Base-by-base conservation (phyloP, 2,113 vertebrate genomes). In the Dicaeum eximium region DNA sequence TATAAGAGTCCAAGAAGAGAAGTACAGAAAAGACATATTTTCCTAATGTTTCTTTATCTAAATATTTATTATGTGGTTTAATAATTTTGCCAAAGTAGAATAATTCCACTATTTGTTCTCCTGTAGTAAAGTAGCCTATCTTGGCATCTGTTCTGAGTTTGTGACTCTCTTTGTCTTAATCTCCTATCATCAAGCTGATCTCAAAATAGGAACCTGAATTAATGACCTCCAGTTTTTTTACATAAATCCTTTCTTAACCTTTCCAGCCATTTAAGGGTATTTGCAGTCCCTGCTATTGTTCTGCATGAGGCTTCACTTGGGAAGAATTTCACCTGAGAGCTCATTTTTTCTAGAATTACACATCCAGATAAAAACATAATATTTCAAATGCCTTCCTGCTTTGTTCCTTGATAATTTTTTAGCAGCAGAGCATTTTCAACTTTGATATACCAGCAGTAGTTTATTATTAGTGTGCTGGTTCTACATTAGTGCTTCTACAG, bases 161-260 rank as follows among this genome's bases (percentile, higher is more conserved):
- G 27, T 53, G 54, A 74, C 74, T 88, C 60, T 79, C 73, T 80
- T 72, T 48, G 20, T 91, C 74, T 54, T 96, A 67, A 85, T 94
- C 65, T 74, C 65, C 40, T 83, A 47, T 84, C 64, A 62, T 45
- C 61, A 71, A 86, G 69, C 48, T 81, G 80, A 65, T 88, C 93
- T 94, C 88, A 91, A 94, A 93, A 95, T 65, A 94, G 80, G 65
- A 95, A 86, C 64, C 31, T 50, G 75, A 94, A 86, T 86, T 95
- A 88, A 80, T 45, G 44, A 61, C 83, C 67, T 88, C 71, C 22
- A 47, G 11, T 3, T 66, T 85, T 91, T 90, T 66, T 48, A 50
- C 35, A 64, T 58, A 86, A 94, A 93, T 85, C 75, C 56, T 71
- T 86, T 83, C 90, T 90, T 95, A 95, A 95, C 64, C 72, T 86